These are phyloP conservation scores for Tamandua tetradactyla DNA, from an alignment of 2,797 vertebrate species.

Conservation along the genomic window DNA sequence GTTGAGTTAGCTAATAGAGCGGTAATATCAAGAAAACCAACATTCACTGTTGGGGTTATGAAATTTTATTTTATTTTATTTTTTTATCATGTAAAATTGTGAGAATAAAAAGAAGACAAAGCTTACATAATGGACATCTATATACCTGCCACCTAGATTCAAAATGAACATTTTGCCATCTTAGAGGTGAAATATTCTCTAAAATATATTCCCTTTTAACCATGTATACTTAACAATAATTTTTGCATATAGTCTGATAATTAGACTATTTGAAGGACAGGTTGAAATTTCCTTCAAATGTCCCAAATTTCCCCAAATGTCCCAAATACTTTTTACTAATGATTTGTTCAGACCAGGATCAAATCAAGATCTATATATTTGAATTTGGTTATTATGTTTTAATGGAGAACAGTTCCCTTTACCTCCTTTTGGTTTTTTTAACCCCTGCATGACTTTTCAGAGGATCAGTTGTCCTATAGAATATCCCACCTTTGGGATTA, in stretches of 20 bases:
- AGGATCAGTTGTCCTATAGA: background rate
- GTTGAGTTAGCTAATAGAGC: background rate
- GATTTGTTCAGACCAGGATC: background rate
- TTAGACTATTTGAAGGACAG: too few relatives aligned
- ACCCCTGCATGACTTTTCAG: background rate
- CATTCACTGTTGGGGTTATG: background rate
- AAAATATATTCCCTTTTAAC: background rate
- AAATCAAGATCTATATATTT: background rate
- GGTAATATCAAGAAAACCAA: constrained; percentile 12
- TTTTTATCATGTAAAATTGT: constrained; percentile 22
- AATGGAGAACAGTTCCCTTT: background rate
- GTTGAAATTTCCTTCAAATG: background rate
- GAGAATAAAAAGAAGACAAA: constrained; percentile 12
- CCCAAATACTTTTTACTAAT: background rate
- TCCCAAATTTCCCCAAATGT: background rate
- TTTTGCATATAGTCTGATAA: constrained; percentile 8
- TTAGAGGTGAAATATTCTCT: background rate
- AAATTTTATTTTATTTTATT: background rate
- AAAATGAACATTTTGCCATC: constrained; percentile 6
- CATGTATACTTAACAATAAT: background rate
- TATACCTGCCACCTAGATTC: background rate
- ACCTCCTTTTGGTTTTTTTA: background rate
- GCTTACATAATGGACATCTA: background rate
- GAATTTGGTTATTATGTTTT: background rate
- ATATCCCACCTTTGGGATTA: background rate